These are phyloP conservation scores for Drosophila obscura DNA, from an alignment of 1,140 invertebrate genomes.

Conservation along the genomic window DNA sequence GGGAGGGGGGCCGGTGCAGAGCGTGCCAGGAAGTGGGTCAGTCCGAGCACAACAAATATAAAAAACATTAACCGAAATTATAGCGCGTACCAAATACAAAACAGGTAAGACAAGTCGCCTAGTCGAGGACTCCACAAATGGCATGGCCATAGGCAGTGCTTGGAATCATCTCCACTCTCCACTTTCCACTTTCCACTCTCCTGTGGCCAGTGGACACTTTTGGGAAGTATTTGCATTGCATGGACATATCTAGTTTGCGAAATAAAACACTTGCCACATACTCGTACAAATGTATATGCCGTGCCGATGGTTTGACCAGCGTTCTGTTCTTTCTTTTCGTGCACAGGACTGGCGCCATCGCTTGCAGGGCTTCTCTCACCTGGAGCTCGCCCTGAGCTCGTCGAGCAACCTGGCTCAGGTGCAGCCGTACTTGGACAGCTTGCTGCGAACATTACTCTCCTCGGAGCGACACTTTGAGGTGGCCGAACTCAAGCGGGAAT, in stretches of 20 bases:
- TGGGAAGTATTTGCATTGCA: conserved; percentile 33
- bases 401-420: conserved; percentile 85
- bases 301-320: conserved; percentile 3
- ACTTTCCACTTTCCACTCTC: neutral
- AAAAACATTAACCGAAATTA: conserved; percentile 81
- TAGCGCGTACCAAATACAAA: conserved; percentile 55
- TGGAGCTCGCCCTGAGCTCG: conserved; percentile 85
- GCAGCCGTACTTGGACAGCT: conserved; percentile 86
- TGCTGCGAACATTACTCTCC: conserved; percentile 86
- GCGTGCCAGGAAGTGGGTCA: conserved; percentile 75
- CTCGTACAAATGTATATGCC: neutral
- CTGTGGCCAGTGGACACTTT: conserved; percentile 21
- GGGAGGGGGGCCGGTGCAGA: conserved; percentile 18
- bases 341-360: conserved; percentile 86
- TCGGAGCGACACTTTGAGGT: conserved; percentile 82
- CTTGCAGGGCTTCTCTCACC: conserved; percentile 85
- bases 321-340: conserved; percentile 14
- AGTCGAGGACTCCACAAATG: no score
- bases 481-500: conserved; percentile 71
- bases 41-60: conserved; percentile 58
- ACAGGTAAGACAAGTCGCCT: neutral
- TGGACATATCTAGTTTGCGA: neutral
- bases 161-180: neutral
- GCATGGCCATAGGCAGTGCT: no score
- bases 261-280: conserved; percentile 25